phyloP scores from a whole-genome alignment of 2,113 vertebrate species.

The Microtus pennsylvanicus region DNA sequence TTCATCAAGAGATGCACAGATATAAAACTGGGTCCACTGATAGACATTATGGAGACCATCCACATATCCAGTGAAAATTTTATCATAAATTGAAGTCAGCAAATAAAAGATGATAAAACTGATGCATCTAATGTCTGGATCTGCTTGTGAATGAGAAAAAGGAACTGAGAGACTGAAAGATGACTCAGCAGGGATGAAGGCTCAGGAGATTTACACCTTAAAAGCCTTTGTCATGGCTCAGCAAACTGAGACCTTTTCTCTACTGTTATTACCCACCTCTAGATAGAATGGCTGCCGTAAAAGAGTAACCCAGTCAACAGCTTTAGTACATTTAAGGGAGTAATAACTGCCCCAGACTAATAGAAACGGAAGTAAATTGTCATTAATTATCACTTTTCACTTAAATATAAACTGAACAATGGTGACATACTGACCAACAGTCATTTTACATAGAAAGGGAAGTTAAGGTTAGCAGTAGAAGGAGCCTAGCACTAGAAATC shows the following conservation, averaged over 20 bases:
- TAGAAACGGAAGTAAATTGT: not conserved
- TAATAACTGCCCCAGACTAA: not conserved
- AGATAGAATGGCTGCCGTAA: not conserved
- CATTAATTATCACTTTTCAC: not conserved
- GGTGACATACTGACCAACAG: not conserved
- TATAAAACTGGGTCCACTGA: not conserved
- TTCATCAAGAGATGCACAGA: not conserved
- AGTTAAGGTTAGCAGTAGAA: not conserved
- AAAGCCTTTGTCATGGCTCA: not conserved
- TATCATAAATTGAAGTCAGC: not conserved
- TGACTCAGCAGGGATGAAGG: not conserved
- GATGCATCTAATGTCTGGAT: not conserved
- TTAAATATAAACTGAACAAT: slow-evolving; percentile 20
- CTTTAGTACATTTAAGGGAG: not conserved
- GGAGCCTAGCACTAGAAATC: not conserved
- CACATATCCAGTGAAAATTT: not conserved
- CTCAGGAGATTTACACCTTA: not conserved
- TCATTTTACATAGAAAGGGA: not conserved
- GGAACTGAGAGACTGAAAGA: not conserved
- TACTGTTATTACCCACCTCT: not conserved
- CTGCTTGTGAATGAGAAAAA: slow-evolving; percentile 21
- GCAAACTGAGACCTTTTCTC: not conserved
- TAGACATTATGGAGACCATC: not conserved
- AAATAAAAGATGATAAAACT: not conserved
- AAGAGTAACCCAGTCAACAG: not conserved